Conservation (phyloP, 2,113 vertebrate genomes). For the Centrocercus urophasianus region DNA sequence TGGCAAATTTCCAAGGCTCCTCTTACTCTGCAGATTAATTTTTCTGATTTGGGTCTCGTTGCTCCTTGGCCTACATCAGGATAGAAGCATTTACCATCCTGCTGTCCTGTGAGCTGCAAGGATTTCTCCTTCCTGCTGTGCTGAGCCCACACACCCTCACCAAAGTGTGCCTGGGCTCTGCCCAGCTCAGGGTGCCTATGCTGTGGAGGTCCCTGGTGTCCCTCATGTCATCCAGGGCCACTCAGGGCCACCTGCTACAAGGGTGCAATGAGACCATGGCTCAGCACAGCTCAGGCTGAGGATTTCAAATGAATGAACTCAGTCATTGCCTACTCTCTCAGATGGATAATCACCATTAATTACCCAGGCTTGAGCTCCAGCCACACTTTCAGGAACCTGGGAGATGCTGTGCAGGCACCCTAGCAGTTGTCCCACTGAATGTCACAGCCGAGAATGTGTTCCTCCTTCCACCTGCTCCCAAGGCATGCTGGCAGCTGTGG, state of each 20-base stretch:
- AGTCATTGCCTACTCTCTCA: not conserved
- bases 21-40: not conserved
- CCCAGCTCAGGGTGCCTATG: not conserved
- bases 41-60: not conserved
- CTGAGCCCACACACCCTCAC: not conserved
- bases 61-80: rapidly evolving
- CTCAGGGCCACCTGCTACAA: not conserved
- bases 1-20: conserved; percentile 25
- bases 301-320: not conserved
- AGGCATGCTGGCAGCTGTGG: not conserved
- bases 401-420: not conserved
- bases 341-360: conserved; percentile 23
- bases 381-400: not conserved
- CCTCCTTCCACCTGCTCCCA: rapidly evolving
- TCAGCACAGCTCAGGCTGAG: not conserved
- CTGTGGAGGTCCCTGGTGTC: not conserved
- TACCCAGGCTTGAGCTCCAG: conserved; percentile 22
- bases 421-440: not conserved
- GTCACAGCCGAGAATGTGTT: rapidly evolving
- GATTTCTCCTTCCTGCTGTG: not conserved
- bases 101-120: not conserved
- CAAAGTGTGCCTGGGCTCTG: not conserved
- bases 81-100: not conserved
- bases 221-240: not conserved
- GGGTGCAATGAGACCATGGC: not conserved